Evolutionary conservation across 1,140 invertebrate species (phyloP).

Genomic region (Atta colombica): DNA sequence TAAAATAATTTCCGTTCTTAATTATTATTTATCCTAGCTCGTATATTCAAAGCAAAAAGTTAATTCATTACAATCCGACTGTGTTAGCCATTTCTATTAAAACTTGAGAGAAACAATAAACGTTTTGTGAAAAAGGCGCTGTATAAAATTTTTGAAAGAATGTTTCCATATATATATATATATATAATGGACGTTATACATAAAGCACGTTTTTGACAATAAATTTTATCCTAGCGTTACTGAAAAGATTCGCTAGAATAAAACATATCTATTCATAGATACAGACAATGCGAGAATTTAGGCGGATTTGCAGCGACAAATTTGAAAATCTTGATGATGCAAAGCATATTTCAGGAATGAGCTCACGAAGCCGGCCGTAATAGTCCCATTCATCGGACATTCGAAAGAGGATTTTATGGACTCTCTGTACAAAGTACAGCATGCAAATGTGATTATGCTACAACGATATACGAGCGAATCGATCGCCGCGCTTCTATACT

Average conservation of each 20-base stretch:
- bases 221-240: conserved; percentile 13
- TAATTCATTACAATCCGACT: conserved; percentile 23
- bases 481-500: conserved; percentile 63
- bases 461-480: conserved; percentile 67
- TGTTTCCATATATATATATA: not conserved
- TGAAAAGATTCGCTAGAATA: not conserved
- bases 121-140: not conserved
- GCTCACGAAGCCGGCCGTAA: conserved; percentile 41
- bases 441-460: conserved; percentile 74
- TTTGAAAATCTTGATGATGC: conserved; percentile 54
- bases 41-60: conserved; percentile 30
- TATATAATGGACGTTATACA: not conserved
- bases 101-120: conserved; percentile 24
- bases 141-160: not conserved
- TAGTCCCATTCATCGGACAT: conserved; percentile 67
- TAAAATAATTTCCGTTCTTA: conserved; percentile 9
- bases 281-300: conserved; percentile 2
- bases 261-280: not conserved
- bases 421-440: conserved; percentile 72
- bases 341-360: conserved; percentile 53
- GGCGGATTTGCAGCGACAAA: conserved; percentile 34
- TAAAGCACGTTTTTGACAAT: conserved; percentile 22
- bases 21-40: conserved; percentile 11
- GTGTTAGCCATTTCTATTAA: conserved; percentile 26
- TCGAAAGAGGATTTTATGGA: conserved; percentile 73